Conservation (phyloP, 1,140 invertebrate species). For the Mactra quadrangularis region DNA sequence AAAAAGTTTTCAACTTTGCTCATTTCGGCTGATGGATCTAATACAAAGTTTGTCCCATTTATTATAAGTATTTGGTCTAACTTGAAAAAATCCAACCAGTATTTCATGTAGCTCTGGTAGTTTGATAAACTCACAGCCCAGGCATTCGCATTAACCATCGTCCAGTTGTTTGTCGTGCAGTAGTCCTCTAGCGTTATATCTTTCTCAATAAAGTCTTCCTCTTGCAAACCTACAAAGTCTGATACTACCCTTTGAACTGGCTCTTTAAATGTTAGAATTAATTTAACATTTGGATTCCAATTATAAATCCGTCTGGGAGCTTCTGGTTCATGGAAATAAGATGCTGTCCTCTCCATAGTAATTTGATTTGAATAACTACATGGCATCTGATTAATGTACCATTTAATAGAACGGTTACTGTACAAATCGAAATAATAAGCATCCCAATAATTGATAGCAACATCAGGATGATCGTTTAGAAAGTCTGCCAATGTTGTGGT, state of each 20-base stretch:
- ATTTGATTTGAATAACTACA: conserved; percentile 23
- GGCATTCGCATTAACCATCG: neutral
- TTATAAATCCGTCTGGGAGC: neutral
- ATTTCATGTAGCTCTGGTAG: neutral
- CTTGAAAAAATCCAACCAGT: conserved; percentile 14
- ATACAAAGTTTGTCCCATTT: neutral
- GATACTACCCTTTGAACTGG: conserved; percentile 1
- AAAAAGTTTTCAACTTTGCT: conserved; percentile 11
- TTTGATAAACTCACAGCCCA: neutral
- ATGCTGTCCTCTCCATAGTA: conserved; percentile 13
- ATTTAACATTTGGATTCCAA: neutral
- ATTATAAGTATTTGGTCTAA: neutral
- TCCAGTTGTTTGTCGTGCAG: neutral
- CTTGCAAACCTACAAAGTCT: neutral
- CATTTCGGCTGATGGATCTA: neutral
- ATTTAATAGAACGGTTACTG: neutral
- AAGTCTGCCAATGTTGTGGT: neutral
- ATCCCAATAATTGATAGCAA: too few species aligned
- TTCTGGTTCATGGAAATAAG: neutral
- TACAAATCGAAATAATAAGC: neutral
- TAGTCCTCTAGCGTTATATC: neutral
- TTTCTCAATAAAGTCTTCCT: neutral
- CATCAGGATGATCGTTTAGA: conserved; percentile 9
- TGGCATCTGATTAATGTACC: conserved; percentile 19
- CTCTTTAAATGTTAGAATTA: conserved; percentile 11